Percentiles rank a stretch among this genome's conserved stretches.
Evolutionary conservation across 53 echinoderm and acorn worm genomes (phyloP).

Genomic region (Patiria pectinifera): DNA sequence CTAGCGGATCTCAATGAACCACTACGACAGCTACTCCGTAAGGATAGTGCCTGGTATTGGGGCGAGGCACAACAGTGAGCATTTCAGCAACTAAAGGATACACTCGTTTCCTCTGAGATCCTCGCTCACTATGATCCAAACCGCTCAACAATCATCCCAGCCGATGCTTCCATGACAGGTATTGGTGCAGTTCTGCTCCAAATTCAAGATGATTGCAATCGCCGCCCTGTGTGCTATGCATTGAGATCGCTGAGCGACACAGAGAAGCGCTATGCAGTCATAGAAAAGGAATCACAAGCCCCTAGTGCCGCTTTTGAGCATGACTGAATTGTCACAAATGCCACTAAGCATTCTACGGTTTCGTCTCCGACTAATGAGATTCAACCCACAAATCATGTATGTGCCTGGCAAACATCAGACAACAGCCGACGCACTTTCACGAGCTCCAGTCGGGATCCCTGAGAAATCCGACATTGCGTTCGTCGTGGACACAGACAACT

Average conservation of each 20-base stretch:
- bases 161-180: slow-evolving; percentile 66
- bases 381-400: slow-evolving; percentile 35
- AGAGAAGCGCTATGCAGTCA: too few relatives aligned
- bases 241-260: slow-evolving; percentile 51
- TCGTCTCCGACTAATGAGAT: slow-evolving; percentile 66
- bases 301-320: too few relatives aligned
- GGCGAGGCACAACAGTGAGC: slow-evolving; percentile 48
- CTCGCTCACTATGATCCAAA: slow-evolving; percentile 62
- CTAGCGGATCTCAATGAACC: slow-evolving; percentile 55
- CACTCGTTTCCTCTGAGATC: slow-evolving; percentile 29
- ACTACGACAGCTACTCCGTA: slow-evolving; percentile 59
- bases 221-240: slow-evolving; percentile 61
- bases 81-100: slow-evolving; percentile 51
- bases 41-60: slow-evolving; percentile 70
- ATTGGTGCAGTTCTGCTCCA: slow-evolving; percentile 62
- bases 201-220: slow-evolving; percentile 59
- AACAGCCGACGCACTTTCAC: too few relatives aligned
- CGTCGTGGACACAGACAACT: slow-evolving; percentile 18
- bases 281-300: too few relatives aligned
- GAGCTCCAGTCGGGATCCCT: too few relatives aligned
- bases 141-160: slow-evolving; percentile 61
- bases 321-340: too few relatives aligned
- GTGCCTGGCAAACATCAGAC: slow-evolving; percentile 67
- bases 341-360: slow-evolving; percentile 63
- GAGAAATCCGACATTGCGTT: too few relatives aligned